phyloP scores from a whole-genome alignment of 1,140 invertebrate genomes.

The Spodoptera frugiperda region DNA sequence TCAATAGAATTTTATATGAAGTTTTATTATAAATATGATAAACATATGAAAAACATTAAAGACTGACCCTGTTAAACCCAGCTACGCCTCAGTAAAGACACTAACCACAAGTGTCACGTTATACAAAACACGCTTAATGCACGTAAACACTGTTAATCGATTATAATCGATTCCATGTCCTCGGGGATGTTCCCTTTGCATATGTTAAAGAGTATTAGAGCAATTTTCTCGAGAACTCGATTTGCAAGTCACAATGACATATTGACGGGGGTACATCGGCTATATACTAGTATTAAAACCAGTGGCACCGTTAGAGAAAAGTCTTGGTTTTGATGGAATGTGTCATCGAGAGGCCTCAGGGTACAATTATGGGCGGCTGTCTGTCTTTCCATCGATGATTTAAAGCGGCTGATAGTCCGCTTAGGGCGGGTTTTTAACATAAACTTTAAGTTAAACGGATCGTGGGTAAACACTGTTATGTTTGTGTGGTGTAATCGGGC shows the following conservation, averaged over 20 bases:
- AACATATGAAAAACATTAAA: no score
- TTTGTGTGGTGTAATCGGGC: conserved; percentile 21
- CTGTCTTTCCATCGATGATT: conserved; percentile 66
- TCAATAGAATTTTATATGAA: no score
- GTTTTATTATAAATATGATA: no score
- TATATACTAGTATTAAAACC: conserved; percentile 11
- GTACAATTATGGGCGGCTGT: conserved; percentile 67
- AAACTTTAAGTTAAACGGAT: conserved; percentile 54
- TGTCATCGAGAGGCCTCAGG: conserved; percentile 75
- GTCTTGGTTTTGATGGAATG: conserved; percentile 70
- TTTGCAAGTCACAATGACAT: conserved; percentile 73
- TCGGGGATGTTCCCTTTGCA: conserved; percentile 71
- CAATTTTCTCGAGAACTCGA: conserved; percentile 77
- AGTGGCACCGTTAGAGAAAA: conserved; percentile 53
- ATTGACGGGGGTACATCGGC: conserved; percentile 56
- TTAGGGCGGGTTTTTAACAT: conserved; percentile 57
- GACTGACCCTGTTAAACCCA: no score
- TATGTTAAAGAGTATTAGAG: conserved; percentile 65
- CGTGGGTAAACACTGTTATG: conserved; percentile 39
- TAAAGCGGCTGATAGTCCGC: conserved; percentile 66
- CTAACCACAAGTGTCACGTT: no score
- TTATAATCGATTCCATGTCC: conserved; percentile 74
- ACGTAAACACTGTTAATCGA: conserved; percentile 56
- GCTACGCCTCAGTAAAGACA: no score
- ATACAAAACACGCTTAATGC: conserved; percentile 10